Conservation (phyloP, 2,113 vertebrate species). For the Tyto alba region DNA sequence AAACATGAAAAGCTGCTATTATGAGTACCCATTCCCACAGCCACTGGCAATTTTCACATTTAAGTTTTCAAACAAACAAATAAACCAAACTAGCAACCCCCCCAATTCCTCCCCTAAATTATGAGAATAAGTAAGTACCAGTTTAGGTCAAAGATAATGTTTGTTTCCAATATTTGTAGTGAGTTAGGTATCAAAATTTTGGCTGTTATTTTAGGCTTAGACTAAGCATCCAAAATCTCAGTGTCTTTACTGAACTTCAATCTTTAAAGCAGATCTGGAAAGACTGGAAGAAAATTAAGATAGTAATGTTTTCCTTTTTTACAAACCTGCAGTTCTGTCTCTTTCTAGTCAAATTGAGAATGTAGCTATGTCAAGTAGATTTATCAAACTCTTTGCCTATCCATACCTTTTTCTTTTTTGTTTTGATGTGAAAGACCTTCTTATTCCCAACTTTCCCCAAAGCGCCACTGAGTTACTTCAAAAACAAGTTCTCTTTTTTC, state of each 20-base stretch:
- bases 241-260: not conserved
- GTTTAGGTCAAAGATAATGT: not conserved
- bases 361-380: not conserved
- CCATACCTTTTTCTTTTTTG: not conserved
- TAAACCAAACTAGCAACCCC: not conserved
- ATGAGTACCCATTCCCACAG: not conserved
- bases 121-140: not conserved
- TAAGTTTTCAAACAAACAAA: conserved; percentile 40
- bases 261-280: not conserved
- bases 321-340: not conserved
- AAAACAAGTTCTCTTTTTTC: not conserved
- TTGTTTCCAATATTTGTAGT: not conserved
- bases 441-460: not conserved
- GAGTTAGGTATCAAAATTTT: not conserved
- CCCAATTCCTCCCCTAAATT: not conserved
- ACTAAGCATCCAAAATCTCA: not conserved
- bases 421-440: not conserved
- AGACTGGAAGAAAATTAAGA: not conserved
- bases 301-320: not conserved
- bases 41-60: not conserved
- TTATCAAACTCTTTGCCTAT: not conserved
- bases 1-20: not conserved
- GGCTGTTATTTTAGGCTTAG: not conserved
- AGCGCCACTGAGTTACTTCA: not conserved
- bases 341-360: not conserved